Conservation (phyloP, 2,113 vertebrate species). For the Pycnonotus jocosus region DNA sequence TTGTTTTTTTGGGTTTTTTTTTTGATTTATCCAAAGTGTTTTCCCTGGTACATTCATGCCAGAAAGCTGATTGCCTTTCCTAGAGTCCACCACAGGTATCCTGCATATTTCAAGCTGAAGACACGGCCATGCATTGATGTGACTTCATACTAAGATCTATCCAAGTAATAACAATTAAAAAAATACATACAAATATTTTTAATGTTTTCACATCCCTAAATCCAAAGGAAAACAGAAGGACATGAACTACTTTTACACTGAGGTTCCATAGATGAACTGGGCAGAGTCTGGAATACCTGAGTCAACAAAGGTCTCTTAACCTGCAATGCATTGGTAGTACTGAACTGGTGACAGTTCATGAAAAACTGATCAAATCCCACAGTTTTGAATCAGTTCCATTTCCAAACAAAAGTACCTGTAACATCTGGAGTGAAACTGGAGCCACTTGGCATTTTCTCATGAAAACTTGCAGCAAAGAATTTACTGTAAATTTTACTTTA, state of each 20-base stretch:
- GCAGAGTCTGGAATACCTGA: background rate
- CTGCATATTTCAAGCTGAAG: background rate
- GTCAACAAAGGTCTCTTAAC: background rate
- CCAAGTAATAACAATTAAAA: background rate
- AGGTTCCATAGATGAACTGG: background rate
- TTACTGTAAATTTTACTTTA: background rate
- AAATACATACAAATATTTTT: background rate
- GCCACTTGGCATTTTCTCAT: background rate
- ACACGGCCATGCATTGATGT: background rate
- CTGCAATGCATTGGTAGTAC: background rate
- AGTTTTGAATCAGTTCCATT: slow-evolving; percentile 30
- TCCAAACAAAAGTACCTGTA: background rate
- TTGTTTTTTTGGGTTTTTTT: background rate
- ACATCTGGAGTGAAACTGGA: background rate
- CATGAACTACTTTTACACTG: background rate
- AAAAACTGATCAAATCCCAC: slow-evolving; percentile 15
- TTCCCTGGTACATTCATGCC: background rate
- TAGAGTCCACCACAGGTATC: background rate
- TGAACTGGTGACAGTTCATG: background rate
- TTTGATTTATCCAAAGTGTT: background rate
- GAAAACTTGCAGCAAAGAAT: background rate
- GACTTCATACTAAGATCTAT: background rate
- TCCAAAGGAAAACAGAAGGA: background rate
- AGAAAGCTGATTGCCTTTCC: background rate
- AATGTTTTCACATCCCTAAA: background rate